Percentiles rank a stretch among this genome's conserved stretches.
Conservation (phyloP, 2,797 vertebrate genomes). For the Anniella stebbinsi region DNA sequence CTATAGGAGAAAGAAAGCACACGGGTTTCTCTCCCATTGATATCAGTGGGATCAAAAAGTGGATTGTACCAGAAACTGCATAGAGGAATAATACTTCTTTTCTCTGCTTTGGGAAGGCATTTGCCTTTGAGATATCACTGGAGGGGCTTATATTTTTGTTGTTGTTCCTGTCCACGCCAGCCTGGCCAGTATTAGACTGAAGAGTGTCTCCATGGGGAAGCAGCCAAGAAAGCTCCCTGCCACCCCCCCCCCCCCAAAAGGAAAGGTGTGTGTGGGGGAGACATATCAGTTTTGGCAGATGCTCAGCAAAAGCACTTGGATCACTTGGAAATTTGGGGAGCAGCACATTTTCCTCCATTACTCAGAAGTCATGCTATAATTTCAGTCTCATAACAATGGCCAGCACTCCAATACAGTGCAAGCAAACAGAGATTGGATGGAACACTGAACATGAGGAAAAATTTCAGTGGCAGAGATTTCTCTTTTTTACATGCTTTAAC, state of each 20-base stretch:
- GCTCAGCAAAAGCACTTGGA: neutral
- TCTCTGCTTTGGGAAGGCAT: neutral
- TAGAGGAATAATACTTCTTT: neutral
- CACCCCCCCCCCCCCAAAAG: neutral
- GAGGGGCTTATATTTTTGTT: neutral
- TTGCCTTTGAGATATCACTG: neutral
- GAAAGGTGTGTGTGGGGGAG: neutral
- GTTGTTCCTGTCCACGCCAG: neutral
- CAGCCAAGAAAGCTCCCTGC: neutral
- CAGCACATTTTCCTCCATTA: neutral
- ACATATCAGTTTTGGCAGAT: neutral
- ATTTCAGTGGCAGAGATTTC: neutral
- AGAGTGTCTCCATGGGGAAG: neutral
- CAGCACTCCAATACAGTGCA: neutral
- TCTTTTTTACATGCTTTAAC: neutral
- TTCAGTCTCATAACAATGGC: neutral
- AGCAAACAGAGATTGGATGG: neutral
- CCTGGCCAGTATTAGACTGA: neutral
- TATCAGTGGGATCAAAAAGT: slow-evolving; percentile 14
- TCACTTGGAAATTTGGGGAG: neutral
- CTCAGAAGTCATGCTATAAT: neutral
- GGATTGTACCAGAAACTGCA: neutral
- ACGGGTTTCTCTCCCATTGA: neutral
- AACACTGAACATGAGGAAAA: neutral
- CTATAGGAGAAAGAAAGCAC: neutral